phyloP scores from a whole-genome alignment of 2,113 vertebrate species.

The Polyodon spathula region DNA sequence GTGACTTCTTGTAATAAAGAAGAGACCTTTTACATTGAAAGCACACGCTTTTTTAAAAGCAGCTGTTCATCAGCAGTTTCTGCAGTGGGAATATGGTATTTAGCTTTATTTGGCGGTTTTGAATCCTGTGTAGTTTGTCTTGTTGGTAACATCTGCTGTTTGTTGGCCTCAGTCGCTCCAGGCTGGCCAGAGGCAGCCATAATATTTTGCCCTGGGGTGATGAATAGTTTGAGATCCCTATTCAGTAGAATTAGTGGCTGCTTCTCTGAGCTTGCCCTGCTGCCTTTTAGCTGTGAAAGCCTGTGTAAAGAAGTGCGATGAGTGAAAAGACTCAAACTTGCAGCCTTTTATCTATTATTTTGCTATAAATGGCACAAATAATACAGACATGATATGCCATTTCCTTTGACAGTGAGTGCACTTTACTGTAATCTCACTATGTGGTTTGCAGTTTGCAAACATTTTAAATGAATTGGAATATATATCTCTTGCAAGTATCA shows the following conservation, averaged over 20 bases:
- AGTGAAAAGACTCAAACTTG: background rate
- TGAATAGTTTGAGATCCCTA: background rate
- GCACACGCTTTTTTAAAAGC: background rate
- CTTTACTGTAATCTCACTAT: no score
- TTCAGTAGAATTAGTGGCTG: no score
- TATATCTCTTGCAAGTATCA: no score
- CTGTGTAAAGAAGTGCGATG: background rate
- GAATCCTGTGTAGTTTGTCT: background rate
- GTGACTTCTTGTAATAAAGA: no score
- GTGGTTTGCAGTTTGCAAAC: no score
- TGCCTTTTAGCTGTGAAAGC: background rate
- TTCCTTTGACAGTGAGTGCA: background rate
- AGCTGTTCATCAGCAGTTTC: background rate
- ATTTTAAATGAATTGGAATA: no score
- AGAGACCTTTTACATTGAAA: constrained; percentile 2
- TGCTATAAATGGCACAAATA: background rate
- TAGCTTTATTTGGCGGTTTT: constrained; percentile 1
- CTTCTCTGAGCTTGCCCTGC: background rate
- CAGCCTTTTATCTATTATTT: background rate
- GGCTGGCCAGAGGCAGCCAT: background rate
- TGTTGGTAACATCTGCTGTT: background rate
- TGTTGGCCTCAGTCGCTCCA: background rate
- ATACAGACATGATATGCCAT: background rate
- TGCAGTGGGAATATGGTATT: background rate
- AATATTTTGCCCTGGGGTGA: background rate